phyloP scores from a whole-genome alignment of 2,888 invertebrate genomes.

The Drepana falcataria region DNA sequence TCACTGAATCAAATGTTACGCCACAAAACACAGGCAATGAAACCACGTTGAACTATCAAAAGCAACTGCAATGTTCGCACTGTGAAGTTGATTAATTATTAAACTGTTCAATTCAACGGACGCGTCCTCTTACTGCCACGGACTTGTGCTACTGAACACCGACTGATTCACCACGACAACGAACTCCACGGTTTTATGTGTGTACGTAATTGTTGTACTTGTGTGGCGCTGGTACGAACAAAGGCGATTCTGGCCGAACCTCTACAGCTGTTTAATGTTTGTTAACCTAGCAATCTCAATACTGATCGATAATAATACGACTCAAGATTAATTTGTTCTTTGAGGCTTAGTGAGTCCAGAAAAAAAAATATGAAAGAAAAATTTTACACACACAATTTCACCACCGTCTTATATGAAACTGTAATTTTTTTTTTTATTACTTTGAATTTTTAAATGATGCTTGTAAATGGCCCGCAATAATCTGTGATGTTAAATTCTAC shows the following conservation, averaged over 20 bases:
- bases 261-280: conserved; percentile 74
- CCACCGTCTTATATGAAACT: too few species aligned
- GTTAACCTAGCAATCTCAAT: conserved; percentile 52
- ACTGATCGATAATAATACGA: conserved; percentile 59
- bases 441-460: too few species aligned
- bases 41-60: conserved; percentile 2
- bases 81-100: conserved; percentile 35
- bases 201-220: conserved; percentile 30
- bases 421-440: too few species aligned
- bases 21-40: background rate
- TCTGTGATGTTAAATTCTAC: too few species aligned
- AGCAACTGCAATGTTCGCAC: conserved; percentile 28
- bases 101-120: conserved; percentile 26
- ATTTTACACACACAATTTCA: too few species aligned
- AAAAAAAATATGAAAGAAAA: too few species aligned
- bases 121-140: conserved; percentile 17
- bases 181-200: conserved; percentile 39
- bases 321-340: conserved; percentile 10
- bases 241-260: conserved; percentile 51
- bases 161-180: conserved; percentile 48
- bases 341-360: too few species aligned
- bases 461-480: too few species aligned
- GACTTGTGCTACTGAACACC: conserved; percentile 34
- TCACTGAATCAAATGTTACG: conserved; percentile 12
- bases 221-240: conserved; percentile 43